Percentiles rank a stretch among this genome's conserved stretches.
phyloP scores from a whole-genome alignment of 2,888 invertebrate species.

The Thyatira batis region DNA sequence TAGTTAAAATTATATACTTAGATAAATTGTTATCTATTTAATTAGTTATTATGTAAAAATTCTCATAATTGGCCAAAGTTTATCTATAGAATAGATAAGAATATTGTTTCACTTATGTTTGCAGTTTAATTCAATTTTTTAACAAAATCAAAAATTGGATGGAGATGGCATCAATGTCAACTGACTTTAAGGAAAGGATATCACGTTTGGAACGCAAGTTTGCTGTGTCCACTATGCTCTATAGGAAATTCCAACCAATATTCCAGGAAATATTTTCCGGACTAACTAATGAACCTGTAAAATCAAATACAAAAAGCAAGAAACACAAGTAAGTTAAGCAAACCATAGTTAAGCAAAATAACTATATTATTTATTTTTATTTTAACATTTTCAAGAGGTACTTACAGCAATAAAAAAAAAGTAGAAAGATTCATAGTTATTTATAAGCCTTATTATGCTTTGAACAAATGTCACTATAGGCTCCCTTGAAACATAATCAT shows the following conservation, averaged over 20 bases:
- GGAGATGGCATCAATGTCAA: constrained; percentile 94
- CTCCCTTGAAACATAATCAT: no score
- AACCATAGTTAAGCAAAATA: no score
- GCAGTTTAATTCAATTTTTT: constrained; percentile 95
- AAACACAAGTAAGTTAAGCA: constrained; percentile 63
- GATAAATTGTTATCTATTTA: background rate
- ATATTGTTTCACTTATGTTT: constrained; percentile 36
- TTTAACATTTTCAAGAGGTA: no score
- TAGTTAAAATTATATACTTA: background rate
- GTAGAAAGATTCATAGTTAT: no score
- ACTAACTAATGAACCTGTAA: constrained; percentile 79
- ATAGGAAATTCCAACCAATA: constrained; percentile 94
- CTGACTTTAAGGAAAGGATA: constrained; percentile 91
- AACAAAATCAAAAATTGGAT: constrained; percentile 97
- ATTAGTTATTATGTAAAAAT: background rate
- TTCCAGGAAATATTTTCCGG: constrained; percentile 93
- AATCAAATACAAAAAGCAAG: constrained; percentile 83
- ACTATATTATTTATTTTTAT: no score
- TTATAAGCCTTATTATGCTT: no score
- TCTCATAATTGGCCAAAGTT: background rate
- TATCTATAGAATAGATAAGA: background rate
- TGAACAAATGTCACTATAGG: no score
- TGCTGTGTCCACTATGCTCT: constrained; percentile 96
- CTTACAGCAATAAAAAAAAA: no score
- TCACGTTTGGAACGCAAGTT: constrained; percentile 94